Base-by-base conservation (phyloP, 2,797 vertebrate species). In the Erethizon dorsatum region DNA sequence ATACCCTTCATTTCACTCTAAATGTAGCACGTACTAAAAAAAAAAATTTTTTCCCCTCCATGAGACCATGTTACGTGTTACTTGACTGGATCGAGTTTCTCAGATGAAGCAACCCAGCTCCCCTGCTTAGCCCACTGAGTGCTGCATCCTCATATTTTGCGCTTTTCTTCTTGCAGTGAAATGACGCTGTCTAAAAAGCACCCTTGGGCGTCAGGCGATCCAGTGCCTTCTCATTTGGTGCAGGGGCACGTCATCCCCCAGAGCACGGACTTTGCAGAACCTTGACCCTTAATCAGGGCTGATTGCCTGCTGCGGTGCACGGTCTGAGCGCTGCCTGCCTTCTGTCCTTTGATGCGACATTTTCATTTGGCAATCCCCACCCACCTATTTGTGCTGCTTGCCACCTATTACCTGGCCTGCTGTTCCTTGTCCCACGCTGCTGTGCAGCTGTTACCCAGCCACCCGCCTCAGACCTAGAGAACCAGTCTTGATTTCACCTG, bases 371-470 rank as follows among this genome's bases (percentile, higher is more conserved):
- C 52, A 79, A 22, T 33, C 75, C 71, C 33, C 56, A 77, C 91
- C 83, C 80, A 54, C 37, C 89, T 54, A 11, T 77, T 63, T 65
- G 65, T 67, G 88, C 75, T 63, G 88, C 61, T 94, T 28, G 0
- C 73, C 85, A 90, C 79, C 86, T 91, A 79, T 97, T 67, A 91
- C 18, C 61, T 24, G 1, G 56, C 87, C 82, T 47, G 77, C 41
- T 0, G 2, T 77, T 67, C 14, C 90, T 95, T 88, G 95, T 97
- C 96, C 83, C 20, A 4, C 20, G 1, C 65, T 71, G 95, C 97
- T 86, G 65, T 14, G 1, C 98, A 97, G 97, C 97, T 98, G 96
- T 94, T 95, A 56, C 26, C 20, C 75, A 13, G 0, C 80, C 41
- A 87, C 92, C 83, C 45, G 79, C 13, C 86, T 47, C 63, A 13